Evolutionary conservation across 2,113 vertebrate species (phyloP).

Genomic region (Oryzias curvinotus): DNA sequence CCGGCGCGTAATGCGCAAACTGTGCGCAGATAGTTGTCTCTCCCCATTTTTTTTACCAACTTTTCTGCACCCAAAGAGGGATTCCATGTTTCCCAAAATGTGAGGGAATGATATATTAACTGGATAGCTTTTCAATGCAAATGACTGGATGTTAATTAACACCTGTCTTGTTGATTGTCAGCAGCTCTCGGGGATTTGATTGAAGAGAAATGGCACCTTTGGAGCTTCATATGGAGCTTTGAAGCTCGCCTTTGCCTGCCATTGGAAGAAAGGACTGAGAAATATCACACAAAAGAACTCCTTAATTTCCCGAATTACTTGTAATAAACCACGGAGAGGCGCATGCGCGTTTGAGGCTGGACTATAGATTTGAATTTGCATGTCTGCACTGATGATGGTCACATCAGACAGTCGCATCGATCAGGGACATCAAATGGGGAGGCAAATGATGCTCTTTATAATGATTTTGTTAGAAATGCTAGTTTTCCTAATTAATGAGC

Average conservation of each 20-base stretch:
- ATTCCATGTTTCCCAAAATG: constrained; percentile 67
- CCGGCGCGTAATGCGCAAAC: constrained; percentile 16
- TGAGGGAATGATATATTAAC: constrained; percentile 69
- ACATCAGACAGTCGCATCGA: constrained; percentile 18
- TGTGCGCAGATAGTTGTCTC: neutral
- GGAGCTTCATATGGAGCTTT: constrained; percentile 61
- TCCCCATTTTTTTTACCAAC: constrained; percentile 5
- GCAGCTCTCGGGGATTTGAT: constrained; percentile 72
- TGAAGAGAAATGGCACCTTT: constrained; percentile 72
- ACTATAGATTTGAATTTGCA: constrained; percentile 59
- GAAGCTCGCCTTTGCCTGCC: constrained; percentile 72
- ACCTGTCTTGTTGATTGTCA: constrained; percentile 78
- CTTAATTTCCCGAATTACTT: constrained; percentile 73
- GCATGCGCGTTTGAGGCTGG: constrained; percentile 48
- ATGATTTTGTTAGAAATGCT: too few species aligned
- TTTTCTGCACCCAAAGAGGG: constrained; percentile 13
- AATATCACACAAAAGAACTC: constrained; percentile 68
- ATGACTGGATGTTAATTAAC: constrained; percentile 78
- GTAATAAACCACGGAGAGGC: constrained; percentile 44
- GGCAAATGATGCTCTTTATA: too few species aligned
- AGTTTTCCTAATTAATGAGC: constrained; percentile 11
- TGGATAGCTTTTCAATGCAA: constrained; percentile 76
- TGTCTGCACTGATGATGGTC: constrained; percentile 36
- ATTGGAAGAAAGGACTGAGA: constrained; percentile 76
- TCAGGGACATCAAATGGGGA: neutral